Evolutionary conservation across 2,888 invertebrate species (phyloP), one percentile per base, ranked within the genome.

Genomic region (Agrotis puta): DNA sequence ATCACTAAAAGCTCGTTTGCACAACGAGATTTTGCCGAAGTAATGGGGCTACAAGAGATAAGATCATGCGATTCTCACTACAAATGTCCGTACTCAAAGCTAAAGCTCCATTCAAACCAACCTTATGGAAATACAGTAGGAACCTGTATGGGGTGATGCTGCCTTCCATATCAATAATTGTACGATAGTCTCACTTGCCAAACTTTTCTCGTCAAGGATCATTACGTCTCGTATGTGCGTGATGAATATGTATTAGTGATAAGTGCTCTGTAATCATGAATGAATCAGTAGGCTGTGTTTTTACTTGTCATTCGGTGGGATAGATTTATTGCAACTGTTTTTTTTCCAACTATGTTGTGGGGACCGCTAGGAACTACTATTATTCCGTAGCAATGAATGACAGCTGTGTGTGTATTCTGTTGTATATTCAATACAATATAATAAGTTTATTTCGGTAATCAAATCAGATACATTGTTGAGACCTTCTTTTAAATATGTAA

Each of bases 201-300:
- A 69, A 67, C 33, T 77, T 77, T 72, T 72, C 33, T 56, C 56
- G 62, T 72, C 63, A 67, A 61, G 64, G 68, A 57, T 81, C 61
- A 77, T 71, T 81, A 58, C 16, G 45, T 43, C 27, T 57, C 33
- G 56, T 50, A 47, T 43, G n/a, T 45, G 59, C 56, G 53, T 33
- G 13, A 16, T 70, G 65, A 76, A 76, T 76, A 78, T 70, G 58
- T 76, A 70, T 58, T 74, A 43, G 51, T 24, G 43, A 22, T 50
- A 57, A 53, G 74, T 45, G 58, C 11, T 76, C 39, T 39, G 62
- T 51, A 22, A 70, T 45, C 51, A 58, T 63, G 50, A 33, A 71
- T 62, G 47, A 22, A 56, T 20, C 43, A 27, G 39, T 47, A 47
- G 45, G 13, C 11, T n/a, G 39, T 16, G 18, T 43, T 51, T 39